A percentile compares a stretch with the other conserved stretches of the same genome.
These are phyloP conservation scores for Reticulitermes speratus DNA, from an alignment of 1,140 invertebrate genomes.

Conservation along the genomic window DNA sequence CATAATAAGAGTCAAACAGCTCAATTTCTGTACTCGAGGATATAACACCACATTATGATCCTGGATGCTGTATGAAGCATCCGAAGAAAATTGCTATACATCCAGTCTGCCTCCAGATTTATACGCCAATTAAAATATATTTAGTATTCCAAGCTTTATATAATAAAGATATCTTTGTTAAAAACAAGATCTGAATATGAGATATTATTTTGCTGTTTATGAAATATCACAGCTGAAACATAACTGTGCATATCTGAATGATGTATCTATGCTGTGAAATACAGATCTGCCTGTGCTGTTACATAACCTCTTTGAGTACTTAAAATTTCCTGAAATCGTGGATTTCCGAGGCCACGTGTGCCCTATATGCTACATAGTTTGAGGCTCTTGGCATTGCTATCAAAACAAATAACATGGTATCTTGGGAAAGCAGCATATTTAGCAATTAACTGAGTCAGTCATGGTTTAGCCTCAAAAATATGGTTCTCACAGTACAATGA, in stretches of 20 bases:
- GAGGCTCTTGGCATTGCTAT: background rate
- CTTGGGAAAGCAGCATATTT: background rate
- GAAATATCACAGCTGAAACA: background rate
- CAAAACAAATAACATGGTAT: background rate
- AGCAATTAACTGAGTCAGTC: background rate
- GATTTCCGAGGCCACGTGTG: background rate
- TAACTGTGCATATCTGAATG: constrained; percentile 2
- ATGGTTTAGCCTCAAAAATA: background rate
- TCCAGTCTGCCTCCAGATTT: background rate
- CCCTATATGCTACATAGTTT: background rate
- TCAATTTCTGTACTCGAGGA: background rate
- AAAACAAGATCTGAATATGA: background rate
- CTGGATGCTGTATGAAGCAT: background rate
- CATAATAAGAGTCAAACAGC: background rate
- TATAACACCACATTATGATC: background rate
- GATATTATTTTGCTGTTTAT: background rate
- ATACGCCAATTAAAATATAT: background rate
- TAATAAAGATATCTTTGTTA: background rate
- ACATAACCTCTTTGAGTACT: background rate
- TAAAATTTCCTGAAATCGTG: background rate
- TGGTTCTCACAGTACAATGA: background rate
- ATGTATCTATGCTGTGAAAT: background rate
- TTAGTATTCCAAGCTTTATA: background rate
- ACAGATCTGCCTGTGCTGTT: background rate
- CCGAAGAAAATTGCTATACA: background rate